phyloP scores from a whole-genome alignment of 2,113 vertebrate species.

The Charina bottae region DNA sequence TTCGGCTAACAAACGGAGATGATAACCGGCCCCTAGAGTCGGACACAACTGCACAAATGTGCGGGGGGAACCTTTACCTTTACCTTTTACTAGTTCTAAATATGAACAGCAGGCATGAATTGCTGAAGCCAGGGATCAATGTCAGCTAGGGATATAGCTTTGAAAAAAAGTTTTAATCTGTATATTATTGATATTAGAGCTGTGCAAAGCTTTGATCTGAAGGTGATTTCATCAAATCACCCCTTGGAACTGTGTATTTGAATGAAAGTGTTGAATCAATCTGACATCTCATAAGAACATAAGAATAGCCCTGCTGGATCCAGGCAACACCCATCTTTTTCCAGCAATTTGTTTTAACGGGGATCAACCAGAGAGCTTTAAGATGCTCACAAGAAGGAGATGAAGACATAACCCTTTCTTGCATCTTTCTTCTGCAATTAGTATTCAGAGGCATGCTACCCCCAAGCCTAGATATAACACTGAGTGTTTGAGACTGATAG shows the following conservation, averaged over 20 bases:
- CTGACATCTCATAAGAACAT: neutral
- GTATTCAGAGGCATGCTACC: neutral
- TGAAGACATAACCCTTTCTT: neutral
- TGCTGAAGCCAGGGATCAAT: neutral
- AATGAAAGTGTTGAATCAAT: neutral
- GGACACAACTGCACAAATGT: too few species aligned
- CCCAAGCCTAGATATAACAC: neutral
- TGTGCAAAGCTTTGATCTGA: neutral
- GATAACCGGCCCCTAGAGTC: too few species aligned
- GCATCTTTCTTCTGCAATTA: neutral
- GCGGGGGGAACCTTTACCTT: too few species aligned
- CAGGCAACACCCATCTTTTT: neutral
- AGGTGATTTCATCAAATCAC: neutral
- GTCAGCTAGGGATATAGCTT: neutral
- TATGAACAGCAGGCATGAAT: neutral
- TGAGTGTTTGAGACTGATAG: neutral
- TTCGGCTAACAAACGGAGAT: too few species aligned
- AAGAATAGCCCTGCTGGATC: neutral
- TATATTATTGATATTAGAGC: neutral
- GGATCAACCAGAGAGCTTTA: neutral
- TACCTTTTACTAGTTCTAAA: too few species aligned
- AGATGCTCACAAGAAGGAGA: neutral
- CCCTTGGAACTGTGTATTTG: neutral
- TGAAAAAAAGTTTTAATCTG: neutral
- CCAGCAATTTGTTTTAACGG: neutral